phyloP scores from a whole-genome alignment of 2,888 invertebrate genomes.

The Drosophila robusta region DNA sequence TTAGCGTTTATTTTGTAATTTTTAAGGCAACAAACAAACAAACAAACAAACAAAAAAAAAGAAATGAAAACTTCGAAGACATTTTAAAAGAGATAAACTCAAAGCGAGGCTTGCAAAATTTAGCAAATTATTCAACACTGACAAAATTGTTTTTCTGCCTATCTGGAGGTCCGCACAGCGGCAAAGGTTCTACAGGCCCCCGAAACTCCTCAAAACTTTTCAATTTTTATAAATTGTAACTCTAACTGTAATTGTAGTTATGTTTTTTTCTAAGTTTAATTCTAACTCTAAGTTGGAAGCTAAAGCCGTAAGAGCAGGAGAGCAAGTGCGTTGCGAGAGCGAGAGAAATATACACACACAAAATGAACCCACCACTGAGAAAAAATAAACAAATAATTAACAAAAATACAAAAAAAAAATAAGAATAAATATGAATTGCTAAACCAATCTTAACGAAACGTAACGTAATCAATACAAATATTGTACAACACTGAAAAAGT shows the following conservation, averaged over 20 bases:
- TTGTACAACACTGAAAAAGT: constrained; percentile 48
- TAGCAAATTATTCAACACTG: constrained; percentile 48
- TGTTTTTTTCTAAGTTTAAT: constrained; percentile 43
- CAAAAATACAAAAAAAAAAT: constrained; percentile 16
- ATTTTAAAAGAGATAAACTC: constrained; percentile 50
- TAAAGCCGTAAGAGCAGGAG: constrained; percentile 9
- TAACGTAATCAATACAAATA: constrained; percentile 42
- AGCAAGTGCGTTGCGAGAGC: constrained; percentile 31
- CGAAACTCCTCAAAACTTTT: constrained; percentile 2
- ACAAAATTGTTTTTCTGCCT: constrained; percentile 1
- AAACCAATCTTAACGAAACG: constrained; percentile 47
- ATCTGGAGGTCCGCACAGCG: constrained; percentile 30
- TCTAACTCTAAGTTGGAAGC: constrained; percentile 59
- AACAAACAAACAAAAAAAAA: neutral
- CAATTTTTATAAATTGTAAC: constrained; percentile 7
- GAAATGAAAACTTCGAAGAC: constrained; percentile 44
- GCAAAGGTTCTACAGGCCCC: constrained; percentile 7
- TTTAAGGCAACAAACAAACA: constrained; percentile 9
- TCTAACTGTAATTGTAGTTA: constrained; percentile 34
- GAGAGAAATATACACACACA: constrained; percentile 59
- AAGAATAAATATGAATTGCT: constrained; percentile 42
- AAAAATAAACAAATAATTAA: constrained; percentile 25
- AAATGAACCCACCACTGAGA: constrained; percentile 75
- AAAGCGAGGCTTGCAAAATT: constrained; percentile 67
- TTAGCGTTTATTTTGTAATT: constrained; percentile 26